Evolutionary conservation across 2,113 vertebrate genomes (phyloP).

Genomic region (Paraplagusia blochii): DNA sequence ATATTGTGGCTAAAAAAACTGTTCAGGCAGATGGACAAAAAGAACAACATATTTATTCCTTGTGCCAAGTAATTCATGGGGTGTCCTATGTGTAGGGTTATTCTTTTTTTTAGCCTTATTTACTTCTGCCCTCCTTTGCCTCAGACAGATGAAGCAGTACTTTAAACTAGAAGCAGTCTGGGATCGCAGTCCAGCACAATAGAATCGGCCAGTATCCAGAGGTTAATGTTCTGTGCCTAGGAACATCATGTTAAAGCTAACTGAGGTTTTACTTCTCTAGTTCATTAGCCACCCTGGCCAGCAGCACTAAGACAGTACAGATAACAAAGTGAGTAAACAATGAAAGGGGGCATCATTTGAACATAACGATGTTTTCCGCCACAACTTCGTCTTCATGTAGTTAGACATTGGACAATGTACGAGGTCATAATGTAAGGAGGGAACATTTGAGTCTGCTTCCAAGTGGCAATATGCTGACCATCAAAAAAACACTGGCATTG

Average conservation of each 20-base stretch:
- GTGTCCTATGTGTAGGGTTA: not conserved
- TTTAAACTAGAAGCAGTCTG: conserved; percentile 25
- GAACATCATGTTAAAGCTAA: conserved; percentile 57
- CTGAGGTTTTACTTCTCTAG: conserved; percentile 47
- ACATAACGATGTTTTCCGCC: too few relatives aligned
- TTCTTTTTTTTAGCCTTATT: conserved; percentile 8
- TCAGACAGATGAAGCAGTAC: not conserved
- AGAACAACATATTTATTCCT: conserved; percentile 25
- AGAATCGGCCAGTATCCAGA: conserved; percentile 36
- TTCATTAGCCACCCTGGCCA: conserved; percentile 48
- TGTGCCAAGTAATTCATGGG: not conserved
- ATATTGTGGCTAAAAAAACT: conserved; percentile 24
- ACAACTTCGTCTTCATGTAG: too few relatives aligned
- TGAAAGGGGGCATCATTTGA: not conserved
- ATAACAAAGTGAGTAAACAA: conserved; percentile 40
- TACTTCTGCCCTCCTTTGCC: conserved; percentile 17
- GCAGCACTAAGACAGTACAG: conserved; percentile 28
- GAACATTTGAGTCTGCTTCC: too few relatives aligned
- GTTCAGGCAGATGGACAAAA: conserved; percentile 17
- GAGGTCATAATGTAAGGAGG: too few relatives aligned
- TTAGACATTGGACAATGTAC: too few relatives aligned
- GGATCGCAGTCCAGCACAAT: conserved; percentile 31
- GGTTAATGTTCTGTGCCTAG: conserved; percentile 58
- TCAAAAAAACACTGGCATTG: too few relatives aligned
- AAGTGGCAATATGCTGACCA: too few relatives aligned